These are phyloP conservation scores for Phrynosoma blainvillii DNA, from an alignment of 2,113 vertebrate species.

Conservation along the genomic window DNA sequence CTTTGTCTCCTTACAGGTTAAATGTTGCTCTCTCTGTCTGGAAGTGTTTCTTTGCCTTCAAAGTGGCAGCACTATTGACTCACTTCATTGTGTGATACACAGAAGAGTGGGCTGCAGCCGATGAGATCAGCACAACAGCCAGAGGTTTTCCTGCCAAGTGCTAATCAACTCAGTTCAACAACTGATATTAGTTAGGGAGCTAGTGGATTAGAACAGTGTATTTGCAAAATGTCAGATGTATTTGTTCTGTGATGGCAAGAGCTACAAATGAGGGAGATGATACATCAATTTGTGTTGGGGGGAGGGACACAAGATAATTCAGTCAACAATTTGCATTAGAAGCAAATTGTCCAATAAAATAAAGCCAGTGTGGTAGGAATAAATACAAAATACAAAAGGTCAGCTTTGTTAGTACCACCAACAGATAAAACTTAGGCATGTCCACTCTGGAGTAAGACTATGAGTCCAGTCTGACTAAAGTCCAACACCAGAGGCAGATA, in stretches of 20 bases:
- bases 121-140: constrained; percentile 53
- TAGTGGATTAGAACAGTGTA: constrained; percentile 43
- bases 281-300: constrained; percentile 47
- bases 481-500: too few relatives aligned
- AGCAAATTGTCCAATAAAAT: constrained; percentile 11
- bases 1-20: background rate
- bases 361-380: constrained; percentile 12
- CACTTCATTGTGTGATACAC: constrained; percentile 12
- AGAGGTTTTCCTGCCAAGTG: constrained; percentile 42
- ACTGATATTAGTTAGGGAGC: constrained; percentile 52
- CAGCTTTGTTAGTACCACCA: background rate
- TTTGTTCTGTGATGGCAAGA: constrained; percentile 56
- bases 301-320: constrained; percentile 32
- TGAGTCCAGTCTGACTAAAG: background rate
- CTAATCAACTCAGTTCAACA: constrained; percentile 65
- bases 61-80: constrained; percentile 45
- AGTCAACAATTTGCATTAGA: constrained; percentile 2
- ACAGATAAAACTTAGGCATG: background rate
- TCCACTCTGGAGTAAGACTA: background rate
- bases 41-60: constrained; percentile 1
- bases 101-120: background rate
- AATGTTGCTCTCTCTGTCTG: constrained; percentile 15
- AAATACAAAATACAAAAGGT: background rate
- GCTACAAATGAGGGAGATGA: constrained; percentile 44
- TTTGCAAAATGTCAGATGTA: constrained; percentile 62